Evolutionary conservation across 2,888 invertebrate genomes (phyloP).

Genomic region (Julus scandinavius): DNA sequence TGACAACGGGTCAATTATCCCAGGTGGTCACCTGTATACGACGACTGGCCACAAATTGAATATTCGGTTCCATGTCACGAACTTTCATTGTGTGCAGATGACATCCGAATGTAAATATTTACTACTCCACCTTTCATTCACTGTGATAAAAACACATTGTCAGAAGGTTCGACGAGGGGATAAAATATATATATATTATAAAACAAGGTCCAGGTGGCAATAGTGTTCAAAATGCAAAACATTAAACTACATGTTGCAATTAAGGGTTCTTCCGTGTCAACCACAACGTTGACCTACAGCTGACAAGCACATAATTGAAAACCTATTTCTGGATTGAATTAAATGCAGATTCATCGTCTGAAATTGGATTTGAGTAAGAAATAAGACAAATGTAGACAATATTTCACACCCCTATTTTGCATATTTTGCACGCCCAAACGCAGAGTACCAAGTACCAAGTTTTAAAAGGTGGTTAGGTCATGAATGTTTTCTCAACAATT

Average conservation of each 20-base stretch:
- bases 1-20: conserved; percentile 11
- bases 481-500: too few species aligned
- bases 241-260: neutral
- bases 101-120: conserved; percentile 8
- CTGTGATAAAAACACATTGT: neutral
- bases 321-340: neutral
- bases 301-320: neutral
- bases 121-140: conserved; percentile 22
- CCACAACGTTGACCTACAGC: neutral
- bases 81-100: conserved; percentile 31
- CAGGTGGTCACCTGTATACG: conserved; percentile 23
- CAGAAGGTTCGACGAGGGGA: neutral
- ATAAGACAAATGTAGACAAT: neutral
- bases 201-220: neutral
- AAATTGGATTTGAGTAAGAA: neutral
- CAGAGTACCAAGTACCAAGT: too few species aligned
- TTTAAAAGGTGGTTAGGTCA: too few species aligned
- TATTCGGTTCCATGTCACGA: conserved; percentile 33
- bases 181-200: too few species aligned
- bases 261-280: neutral
- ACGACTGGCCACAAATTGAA: neutral
- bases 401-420: too few species aligned
- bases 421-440: too few species aligned
- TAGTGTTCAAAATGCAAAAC: neutral
- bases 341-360: conserved; percentile 20